These are phyloP conservation scores for Corythoichthys intestinalis DNA, from an alignment of 2,113 vertebrate species.

Conservation along the genomic window DNA sequence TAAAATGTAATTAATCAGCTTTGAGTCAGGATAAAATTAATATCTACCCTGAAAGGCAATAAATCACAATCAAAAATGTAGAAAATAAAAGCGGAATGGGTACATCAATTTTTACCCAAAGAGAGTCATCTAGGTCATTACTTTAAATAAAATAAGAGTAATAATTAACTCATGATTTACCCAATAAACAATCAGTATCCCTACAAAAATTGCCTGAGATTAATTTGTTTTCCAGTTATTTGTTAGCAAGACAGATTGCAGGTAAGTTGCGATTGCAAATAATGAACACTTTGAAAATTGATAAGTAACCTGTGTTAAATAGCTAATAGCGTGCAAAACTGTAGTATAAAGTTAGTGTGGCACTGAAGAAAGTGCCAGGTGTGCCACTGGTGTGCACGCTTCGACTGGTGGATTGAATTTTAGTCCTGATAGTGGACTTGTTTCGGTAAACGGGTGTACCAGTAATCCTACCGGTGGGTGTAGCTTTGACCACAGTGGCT, in stretches of 20 bases:
- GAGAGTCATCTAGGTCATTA: not conserved
- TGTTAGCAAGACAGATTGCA: not conserved
- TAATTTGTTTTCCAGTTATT: not conserved
- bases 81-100: not conserved
- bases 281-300: not conserved
- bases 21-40: not conserved
- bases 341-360: slow-evolving; percentile 25
- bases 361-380: slow-evolving; percentile 29
- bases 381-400: slow-evolving; percentile 12
- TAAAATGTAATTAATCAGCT: not conserved
- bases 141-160: not conserved
- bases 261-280: not conserved
- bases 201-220: not conserved
- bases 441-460: slow-evolving; percentile 31
- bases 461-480: slow-evolving; percentile 53
- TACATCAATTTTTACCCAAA: not conserved
- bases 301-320: not conserved
- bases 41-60: not conserved
- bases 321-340: slow-evolving; percentile 18
- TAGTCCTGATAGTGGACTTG: slow-evolving; percentile 20
- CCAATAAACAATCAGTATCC: not conserved
- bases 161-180: not conserved
- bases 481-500: slow-evolving; percentile 33
- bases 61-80: not conserved
- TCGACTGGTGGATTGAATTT: slow-evolving; percentile 29